Conservation (phyloP, 64 coral and sea anemone genomes). For the Actinia equina region DNA sequence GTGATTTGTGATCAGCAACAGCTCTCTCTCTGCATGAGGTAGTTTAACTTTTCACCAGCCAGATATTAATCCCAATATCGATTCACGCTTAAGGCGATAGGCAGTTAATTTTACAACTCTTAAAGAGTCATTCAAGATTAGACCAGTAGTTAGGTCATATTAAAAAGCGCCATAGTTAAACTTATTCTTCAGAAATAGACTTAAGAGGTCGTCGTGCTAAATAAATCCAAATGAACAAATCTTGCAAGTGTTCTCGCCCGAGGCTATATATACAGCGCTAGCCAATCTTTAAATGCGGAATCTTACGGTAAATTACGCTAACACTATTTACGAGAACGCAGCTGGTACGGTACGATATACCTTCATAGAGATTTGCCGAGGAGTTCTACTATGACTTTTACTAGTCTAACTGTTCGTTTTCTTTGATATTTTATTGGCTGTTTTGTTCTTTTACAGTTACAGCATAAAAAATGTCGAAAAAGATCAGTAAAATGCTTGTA, state of each 20-base stretch:
- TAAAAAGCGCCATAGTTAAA: not conserved
- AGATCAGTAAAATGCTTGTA: too few species aligned
- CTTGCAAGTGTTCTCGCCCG: not conserved
- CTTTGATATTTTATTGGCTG: too few species aligned
- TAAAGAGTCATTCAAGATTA: not conserved
- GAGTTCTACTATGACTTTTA: too few species aligned
- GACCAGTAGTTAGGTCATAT: not conserved
- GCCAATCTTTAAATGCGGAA: not conserved
- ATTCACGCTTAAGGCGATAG: not conserved
- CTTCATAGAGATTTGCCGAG: too few species aligned
- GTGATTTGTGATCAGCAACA: not conserved
- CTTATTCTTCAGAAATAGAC: not conserved
- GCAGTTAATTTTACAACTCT: not conserved
- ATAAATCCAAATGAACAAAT: not conserved
- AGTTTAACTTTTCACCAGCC: not conserved
- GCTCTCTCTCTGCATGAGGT: constrained; percentile 9
- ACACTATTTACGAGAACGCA: not conserved
- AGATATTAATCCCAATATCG: not conserved
- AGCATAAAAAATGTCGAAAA: too few species aligned
- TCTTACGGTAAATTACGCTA: not conserved
- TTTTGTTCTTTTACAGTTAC: too few species aligned
- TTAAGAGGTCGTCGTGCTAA: not conserved
- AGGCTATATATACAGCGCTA: not conserved
- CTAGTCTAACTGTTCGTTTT: too few species aligned
- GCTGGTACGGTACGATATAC: not conserved